Evolutionary conservation across 2,888 invertebrate species (phyloP), one percentile per base, ranked within the genome.

Genomic region (Eubasilissa splendida): DNA sequence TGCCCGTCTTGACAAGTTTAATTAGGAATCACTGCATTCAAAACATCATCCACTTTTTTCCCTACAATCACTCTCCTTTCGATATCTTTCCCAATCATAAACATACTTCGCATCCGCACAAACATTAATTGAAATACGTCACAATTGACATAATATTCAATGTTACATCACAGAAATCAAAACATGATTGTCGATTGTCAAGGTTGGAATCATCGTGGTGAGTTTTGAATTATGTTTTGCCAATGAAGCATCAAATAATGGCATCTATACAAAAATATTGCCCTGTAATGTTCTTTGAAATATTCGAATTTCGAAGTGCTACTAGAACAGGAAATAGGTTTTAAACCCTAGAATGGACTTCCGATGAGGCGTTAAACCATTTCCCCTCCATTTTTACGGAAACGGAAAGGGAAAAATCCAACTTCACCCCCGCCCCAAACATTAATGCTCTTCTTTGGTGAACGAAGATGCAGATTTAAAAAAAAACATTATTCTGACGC

Each of bases 321-420:
- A 11, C 22, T 14, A 53, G 53, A 56, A n/a, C 56, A 60, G 81
- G 81, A 81, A 79, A 81, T 77, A 63, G 68, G 60, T 77, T 83
- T 81, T 81, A 81, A 81, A 83, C 74, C 77, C 66, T 31, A 81
- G 81, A 81, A 81, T 81, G 81, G 73, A 63, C 74, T 76, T 81
- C 80, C 83, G 83, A 83, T 83, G 83, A 81, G 80, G 79, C 81
- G 83, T 77, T 65, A 83, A 83, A 83, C 80, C 81, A 83, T 80
- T 83, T 83, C 83, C 83, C 80, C 52, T 65, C 74, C 4, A 73
- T 73, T 81, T 83, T 80, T 83, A 54, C 31, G 68, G 58, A 59
- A 77, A 33, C 59, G 59, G 59, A 71, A 77, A 70, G 60, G 60
- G 70, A 77, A 75, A 76, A 60, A 56, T 54, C 33, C n/a, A 76